Percentiles rank a stretch among this genome's conserved stretches.
Conservation (phyloP, 2,797 vertebrate genomes). For the Lepus townsendii region DNA sequence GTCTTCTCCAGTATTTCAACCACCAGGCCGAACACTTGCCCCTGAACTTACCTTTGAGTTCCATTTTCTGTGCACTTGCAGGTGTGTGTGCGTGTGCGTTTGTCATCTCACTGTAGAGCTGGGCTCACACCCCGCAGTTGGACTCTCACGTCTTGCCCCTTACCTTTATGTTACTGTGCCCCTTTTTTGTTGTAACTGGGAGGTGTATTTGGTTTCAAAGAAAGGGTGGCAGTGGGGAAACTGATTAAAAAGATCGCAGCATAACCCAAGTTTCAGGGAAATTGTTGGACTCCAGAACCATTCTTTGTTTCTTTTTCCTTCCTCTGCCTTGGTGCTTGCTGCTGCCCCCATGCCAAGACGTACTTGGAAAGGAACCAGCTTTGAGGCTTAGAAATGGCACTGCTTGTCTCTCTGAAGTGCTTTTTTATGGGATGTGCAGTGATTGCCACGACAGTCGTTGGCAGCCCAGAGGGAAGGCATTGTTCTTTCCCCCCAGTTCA, state of each 20-base stretch:
- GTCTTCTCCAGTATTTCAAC: too few relatives aligned
- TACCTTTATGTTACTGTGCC: not conserved
- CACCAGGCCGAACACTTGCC: too few relatives aligned
- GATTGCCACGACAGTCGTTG: not conserved
- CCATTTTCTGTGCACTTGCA: too few relatives aligned
- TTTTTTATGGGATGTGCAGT: not conserved
- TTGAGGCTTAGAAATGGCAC: not conserved
- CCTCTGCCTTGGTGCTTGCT: not conserved
- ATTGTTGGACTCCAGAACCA: not conserved
- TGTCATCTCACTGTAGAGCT: not conserved
- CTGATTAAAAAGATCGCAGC: not conserved
- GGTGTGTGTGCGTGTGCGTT: too few relatives aligned
- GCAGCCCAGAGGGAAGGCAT: not conserved
- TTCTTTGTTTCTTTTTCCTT: not conserved
- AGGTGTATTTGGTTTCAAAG: not conserved
- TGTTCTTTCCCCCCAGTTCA: not conserved
- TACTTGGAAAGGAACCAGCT: not conserved
- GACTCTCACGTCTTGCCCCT: not conserved
- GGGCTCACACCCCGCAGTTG: not conserved
- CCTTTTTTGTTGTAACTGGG: not conserved
- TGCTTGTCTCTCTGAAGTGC: not conserved
- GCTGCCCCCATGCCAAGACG: accelerated
- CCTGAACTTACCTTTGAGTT: too few relatives aligned
- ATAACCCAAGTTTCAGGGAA: not conserved
- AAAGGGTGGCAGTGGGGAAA: not conserved